These are phyloP conservation scores for Poeciliopsis turrubarensis DNA, from an alignment of 2,113 vertebrate species.

Conservation along the genomic window DNA sequence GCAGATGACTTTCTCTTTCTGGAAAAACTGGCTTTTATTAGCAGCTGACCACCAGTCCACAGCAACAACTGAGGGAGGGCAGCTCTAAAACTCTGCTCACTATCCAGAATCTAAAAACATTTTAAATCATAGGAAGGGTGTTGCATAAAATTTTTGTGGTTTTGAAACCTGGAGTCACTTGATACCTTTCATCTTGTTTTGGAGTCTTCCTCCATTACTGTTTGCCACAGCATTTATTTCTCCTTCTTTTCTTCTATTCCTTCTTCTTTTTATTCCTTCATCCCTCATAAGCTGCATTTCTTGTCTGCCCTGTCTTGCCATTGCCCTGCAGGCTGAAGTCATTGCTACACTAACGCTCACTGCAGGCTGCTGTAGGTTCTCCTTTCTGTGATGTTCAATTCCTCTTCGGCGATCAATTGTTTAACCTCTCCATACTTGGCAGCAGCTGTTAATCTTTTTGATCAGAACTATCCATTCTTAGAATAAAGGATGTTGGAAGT, in stretches of 20 bases:
- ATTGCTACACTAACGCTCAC: conserved; percentile 16
- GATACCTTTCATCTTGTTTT: conserved; percentile 11
- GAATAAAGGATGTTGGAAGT: background rate
- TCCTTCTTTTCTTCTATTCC: background rate
- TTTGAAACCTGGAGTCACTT: background rate
- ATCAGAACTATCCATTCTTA: background rate
- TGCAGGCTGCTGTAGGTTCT: conserved; percentile 1
- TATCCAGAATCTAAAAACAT: background rate
- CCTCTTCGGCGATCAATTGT: background rate
- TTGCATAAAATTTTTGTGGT: background rate
- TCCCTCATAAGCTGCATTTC: conserved; percentile 3
- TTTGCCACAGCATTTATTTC: conserved; percentile 17
- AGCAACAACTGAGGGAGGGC: background rate
- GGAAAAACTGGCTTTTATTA: background rate
- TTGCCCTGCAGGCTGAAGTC: conserved; percentile 4
- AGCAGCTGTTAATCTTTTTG: background rate
- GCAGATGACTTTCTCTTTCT: no score
- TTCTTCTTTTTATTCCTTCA: background rate
- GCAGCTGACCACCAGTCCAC: background rate
- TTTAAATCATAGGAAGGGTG: background rate
- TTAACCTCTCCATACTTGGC: background rate
- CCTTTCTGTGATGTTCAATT: background rate
- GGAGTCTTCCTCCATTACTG: conserved; percentile 9
- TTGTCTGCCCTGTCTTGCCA: background rate
- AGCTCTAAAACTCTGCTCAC: background rate